phyloP scores from a whole-genome alignment of 2,113 vertebrate species.

The Synodontis membranacea region DNA sequence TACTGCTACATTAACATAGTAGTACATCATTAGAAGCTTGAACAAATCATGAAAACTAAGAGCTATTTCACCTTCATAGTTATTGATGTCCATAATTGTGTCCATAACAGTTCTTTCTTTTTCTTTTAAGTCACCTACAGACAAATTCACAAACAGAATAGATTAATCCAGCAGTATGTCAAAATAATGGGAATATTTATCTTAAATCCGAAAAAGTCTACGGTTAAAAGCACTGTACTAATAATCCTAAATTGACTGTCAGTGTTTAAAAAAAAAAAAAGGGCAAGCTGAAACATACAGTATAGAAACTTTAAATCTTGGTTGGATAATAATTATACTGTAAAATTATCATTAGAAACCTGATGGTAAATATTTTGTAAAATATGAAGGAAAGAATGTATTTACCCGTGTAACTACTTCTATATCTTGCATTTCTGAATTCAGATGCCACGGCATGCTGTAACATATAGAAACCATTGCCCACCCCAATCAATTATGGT shows the following conservation, averaged over 20 bases:
- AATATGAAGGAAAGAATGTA: background rate
- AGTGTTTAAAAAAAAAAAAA: background rate
- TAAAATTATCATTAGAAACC: background rate
- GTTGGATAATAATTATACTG: background rate
- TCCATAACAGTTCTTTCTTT: constrained; percentile 68
- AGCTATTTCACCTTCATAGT: constrained; percentile 61
- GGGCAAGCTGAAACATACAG: background rate
- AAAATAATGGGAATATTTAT: background rate
- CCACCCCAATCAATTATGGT: no score
- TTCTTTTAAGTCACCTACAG: constrained; percentile 39
- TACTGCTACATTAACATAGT: background rate
- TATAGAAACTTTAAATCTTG: background rate
- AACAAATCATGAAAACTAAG: background rate
- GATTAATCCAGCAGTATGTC: background rate
- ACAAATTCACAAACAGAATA: constrained; percentile 7
- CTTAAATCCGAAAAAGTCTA: background rate
- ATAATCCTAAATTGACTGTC: background rate
- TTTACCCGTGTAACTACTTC: constrained; percentile 62
- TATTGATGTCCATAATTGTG: constrained; percentile 72
- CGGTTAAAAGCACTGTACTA: background rate
- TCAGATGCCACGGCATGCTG: constrained; percentile 58
- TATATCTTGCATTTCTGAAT: constrained; percentile 58
- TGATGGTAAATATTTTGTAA: background rate
- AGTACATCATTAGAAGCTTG: background rate
- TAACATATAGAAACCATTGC: background rate